Evolutionary conservation across 2,113 vertebrate species (phyloP), one percentile per base, ranked within the genome.

Genomic region (Lepus europaeus): DNA sequence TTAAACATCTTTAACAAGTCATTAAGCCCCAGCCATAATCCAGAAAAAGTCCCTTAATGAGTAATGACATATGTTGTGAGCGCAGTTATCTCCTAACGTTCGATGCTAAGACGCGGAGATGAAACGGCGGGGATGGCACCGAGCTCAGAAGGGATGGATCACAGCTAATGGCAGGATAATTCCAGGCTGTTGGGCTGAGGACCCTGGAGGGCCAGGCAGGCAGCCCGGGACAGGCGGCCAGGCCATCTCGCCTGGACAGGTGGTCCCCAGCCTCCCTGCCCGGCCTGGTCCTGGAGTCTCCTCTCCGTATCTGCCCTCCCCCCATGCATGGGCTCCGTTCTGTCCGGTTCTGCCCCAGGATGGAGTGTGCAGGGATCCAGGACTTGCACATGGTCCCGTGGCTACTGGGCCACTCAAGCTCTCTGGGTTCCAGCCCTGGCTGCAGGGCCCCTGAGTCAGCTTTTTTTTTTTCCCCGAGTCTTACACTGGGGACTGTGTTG

Each of bases 1-100:
- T 99, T 99, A 99, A 99, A 99, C 99, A 99, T 99, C 99, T 99
- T 99, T 99, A 99, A 99, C 99, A 99, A 99, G 99, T 99, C 99
- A 99, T 99, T 99, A 99, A 99, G 98, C 98, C 98, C 98, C 98
- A 98, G 98, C 98, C 98, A 99, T 99, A 99, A 99, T 98, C 97
- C 98, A 96, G 96, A 98, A 98, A 97, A 96, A 98, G 98, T 99
- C 99, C 99, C 99, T 99, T 99, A 99, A 99, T 99, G 99, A 99
- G 99, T 99, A 98, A 99, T 99, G 99, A 99, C 99, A 99, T 99
- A 99, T 99, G 99, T 99, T 99, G 99, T 98, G 98, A 97, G 99
- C 98, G 98, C 99, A 99, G 99, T 99, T 99, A 99, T 98, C 98
- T 98, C 98, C 99, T 99, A 99, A 99, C 99, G 99, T 98, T 99